Base-by-base conservation (phyloP, 2,113 vertebrate genomes). In the Camelus dromedarius region DNA sequence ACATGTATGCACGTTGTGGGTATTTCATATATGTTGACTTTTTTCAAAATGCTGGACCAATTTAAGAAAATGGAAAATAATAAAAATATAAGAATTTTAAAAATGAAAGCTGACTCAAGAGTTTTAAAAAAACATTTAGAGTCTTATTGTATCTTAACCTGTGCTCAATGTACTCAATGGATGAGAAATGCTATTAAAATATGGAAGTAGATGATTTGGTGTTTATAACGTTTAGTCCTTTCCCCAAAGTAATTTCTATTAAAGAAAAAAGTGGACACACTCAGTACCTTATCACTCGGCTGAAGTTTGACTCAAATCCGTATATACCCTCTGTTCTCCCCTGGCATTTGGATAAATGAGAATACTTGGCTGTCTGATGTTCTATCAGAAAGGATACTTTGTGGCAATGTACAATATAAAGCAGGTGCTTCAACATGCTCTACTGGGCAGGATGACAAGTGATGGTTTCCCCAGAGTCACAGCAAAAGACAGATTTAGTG, bases 381-480 rank as follows among this genome's bases (percentile, higher is more conserved):
- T 94, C 92, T 92, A 42, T 35, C 19, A 54, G 15, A 96, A 72
- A 79, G 48, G 42, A 86, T 82, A 62, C 28, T 96, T 73, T 83
- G 30, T 91, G 67, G 82, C 24, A 81, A 93, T 22, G 24, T 69
- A 60, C n/a, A 70, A 18, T 79, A 91, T 56, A 95, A 92, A 97
- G 67, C 84, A 94, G 67, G 96, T 94, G 88, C n/a, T 69, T 19
- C 42, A 64, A 56, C 80, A 89, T 79, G 90, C 82, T 95, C 94
- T 64, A 46, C 82, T 91, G 35, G 58, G 82, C 82, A 95, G 89
- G 60, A 79, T 91, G 93, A 95, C 93, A 97, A 96, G 87, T 93
- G 81, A 97, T 95, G 81, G 28, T 28, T 94, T 97, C 94, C 94
- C 96, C 50, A 75, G 92, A 91, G 93, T 93, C 70, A 75, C 26